Evolutionary conservation across 2,113 vertebrate genomes (phyloP).

Genomic region (Protobothrops mucrosquamatus): DNA sequence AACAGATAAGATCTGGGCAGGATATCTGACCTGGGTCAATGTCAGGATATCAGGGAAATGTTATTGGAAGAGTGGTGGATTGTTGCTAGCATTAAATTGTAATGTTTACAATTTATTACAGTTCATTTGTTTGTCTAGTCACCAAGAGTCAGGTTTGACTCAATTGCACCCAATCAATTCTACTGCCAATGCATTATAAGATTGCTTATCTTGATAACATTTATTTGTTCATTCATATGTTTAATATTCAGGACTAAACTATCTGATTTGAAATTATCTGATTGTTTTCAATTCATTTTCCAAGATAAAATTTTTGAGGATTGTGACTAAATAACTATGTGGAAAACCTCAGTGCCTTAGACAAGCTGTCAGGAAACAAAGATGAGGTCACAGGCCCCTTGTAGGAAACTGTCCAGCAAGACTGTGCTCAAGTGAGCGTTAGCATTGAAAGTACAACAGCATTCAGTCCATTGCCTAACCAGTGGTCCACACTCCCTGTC

Average conservation of each 20-base stretch:
- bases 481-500: conserved; percentile 4
- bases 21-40: background rate
- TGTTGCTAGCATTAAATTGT: background rate
- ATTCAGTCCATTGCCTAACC: conserved; percentile 30
- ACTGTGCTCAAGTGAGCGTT: conserved; percentile 9
- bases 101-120: too few relatives aligned
- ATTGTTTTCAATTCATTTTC: background rate
- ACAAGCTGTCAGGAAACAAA: background rate
- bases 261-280: background rate
- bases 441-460: conserved; percentile 18
- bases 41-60: background rate
- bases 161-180: background rate
- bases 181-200: background rate
- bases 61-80: background rate
- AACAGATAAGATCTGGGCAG: background rate
- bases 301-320: background rate
- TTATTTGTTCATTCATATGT: background rate
- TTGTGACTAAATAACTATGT: background rate
- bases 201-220: background rate
- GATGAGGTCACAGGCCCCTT: background rate
- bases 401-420: background rate
- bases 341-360: background rate
- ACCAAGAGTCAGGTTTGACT: background rate
- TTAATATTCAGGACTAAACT: background rate
- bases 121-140: background rate